Base-by-base conservation (phyloP, 2,888 invertebrate species). In the Liposcelis brunnea region DNA sequence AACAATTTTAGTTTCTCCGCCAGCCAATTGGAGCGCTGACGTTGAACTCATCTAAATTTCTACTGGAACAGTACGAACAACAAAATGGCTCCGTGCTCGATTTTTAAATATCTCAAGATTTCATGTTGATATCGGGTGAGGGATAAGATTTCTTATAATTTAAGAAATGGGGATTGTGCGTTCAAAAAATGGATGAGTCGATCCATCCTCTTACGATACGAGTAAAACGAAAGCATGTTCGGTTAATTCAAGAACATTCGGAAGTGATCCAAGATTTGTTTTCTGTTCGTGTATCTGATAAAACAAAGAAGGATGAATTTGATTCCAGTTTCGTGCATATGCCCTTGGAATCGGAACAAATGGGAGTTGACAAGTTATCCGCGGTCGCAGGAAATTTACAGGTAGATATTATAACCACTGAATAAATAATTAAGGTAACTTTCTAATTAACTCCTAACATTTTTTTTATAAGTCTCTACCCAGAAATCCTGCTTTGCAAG, bases 131-230 rank as follows among this genome's bases (percentile, higher is more conserved):
- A 26, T 6, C 26, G 8, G 26, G 26, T 8, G 4, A 26, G 26
- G 26, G 26, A 8, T 26, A 8, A 26, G 4, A 6, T 26, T 26
- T 26, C 4, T 26, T 26, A 26, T 26, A 26, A 26, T 26, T 26
- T 26, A 26, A 45, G 50, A 48, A 42, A 52, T 51, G 53, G 53
- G 52, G 53, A 52, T 50, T 43, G 46, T 48, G 49, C 50, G 50
- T 52, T 49, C 52, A 45, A 53, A 51, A 44, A 49, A 54, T 54
- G 54, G 54, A 53, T 52, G 52, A 52, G 50, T 48, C 49, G 51
- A 50, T 49, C 32, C 49, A 51, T 31, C 45, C 38, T 38, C 26
- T 8, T 6, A 45, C 46, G 43, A 49, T 54, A 48, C 52, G 53
- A 48, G 52, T 55, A 42, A 53, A 52, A 51, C 50, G 51, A 47